A percentile compares a stretch with the other conserved stretches of the same genome.
Evolutionary conservation across 2,797 vertebrate species (phyloP).

Genomic region (Paramormyrops hopkinsi): DNA sequence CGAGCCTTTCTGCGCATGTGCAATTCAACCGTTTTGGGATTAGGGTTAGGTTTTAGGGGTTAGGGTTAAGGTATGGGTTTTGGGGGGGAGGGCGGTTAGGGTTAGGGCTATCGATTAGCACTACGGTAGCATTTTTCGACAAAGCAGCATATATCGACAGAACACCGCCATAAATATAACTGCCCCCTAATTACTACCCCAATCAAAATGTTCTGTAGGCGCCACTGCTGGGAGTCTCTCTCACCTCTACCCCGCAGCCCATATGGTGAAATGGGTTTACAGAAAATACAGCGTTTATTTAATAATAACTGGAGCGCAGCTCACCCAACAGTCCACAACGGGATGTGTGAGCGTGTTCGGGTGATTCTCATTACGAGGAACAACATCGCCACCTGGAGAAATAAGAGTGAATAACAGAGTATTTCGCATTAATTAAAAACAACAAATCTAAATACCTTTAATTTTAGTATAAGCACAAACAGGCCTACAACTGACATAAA

Average conservation of each 20-base stretch:
- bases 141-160: too few species aligned
- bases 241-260: not conserved
- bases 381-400: constrained; percentile 18
- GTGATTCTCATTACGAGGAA: not conserved
- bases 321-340: not conserved
- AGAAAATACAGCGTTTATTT: not conserved
- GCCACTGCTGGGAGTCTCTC: not conserved
- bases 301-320: not conserved
- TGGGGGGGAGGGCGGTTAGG: too few species aligned
- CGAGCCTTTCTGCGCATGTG: too few species aligned
- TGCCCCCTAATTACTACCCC: not conserved
- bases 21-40: too few species aligned
- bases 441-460: not conserved
- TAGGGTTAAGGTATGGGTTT: too few species aligned
- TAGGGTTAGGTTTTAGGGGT: too few species aligned
- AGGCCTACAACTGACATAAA: not conserved
- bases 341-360: not conserved
- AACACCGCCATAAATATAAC: not conserved
- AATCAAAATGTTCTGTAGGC: not conserved
- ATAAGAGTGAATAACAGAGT: not conserved
- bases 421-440: not conserved
- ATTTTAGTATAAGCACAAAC: not conserved
- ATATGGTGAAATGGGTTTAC: not conserved
- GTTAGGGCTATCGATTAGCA: too few species aligned
- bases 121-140: too few species aligned